Evolutionary conservation across 2,113 vertebrate species (phyloP).

Genomic region (Ptilorrhoa leucosticta): DNA sequence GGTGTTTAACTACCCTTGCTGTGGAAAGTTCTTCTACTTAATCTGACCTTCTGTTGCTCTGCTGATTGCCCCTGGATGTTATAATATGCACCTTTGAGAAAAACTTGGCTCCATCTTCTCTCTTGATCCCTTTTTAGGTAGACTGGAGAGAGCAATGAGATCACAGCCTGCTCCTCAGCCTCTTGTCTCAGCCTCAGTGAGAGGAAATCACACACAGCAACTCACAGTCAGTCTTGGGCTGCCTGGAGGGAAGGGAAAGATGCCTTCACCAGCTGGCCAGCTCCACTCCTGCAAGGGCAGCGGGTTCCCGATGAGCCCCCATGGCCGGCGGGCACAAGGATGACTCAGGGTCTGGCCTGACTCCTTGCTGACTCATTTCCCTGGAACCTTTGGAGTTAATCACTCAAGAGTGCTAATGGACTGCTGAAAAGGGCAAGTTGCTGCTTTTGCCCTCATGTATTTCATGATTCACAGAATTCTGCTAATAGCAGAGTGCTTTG

Average conservation of each 20-base stretch:
- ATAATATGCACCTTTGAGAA: not conserved
- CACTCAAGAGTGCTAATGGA: constrained; percentile 1
- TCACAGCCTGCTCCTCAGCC: not conserved
- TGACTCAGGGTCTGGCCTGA: not conserved
- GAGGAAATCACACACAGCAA: not conserved
- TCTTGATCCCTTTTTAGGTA: not conserved
- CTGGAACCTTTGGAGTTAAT: constrained; percentile 18
- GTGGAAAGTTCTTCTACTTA: not conserved
- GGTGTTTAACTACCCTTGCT: not conserved
- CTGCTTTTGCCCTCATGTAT: not conserved
- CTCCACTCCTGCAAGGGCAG: not conserved
- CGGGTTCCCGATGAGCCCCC: not conserved
- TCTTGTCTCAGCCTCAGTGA: not conserved
- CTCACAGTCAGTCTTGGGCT: not conserved
- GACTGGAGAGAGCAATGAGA: not conserved
- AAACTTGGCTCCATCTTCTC: not conserved
- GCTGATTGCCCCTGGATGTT: not conserved
- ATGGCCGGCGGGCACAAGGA: not conserved
- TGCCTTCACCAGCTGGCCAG: not conserved
- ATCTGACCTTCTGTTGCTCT: not conserved
- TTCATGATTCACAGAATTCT: not conserved
- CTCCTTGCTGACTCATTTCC: not conserved
- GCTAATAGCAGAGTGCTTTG: not conserved
- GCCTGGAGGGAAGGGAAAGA: not conserved
- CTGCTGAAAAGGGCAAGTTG: constrained; percentile 6